Base-by-base conservation (phyloP, 2,888 invertebrate genomes). In the Strigamia maritima region DNA sequence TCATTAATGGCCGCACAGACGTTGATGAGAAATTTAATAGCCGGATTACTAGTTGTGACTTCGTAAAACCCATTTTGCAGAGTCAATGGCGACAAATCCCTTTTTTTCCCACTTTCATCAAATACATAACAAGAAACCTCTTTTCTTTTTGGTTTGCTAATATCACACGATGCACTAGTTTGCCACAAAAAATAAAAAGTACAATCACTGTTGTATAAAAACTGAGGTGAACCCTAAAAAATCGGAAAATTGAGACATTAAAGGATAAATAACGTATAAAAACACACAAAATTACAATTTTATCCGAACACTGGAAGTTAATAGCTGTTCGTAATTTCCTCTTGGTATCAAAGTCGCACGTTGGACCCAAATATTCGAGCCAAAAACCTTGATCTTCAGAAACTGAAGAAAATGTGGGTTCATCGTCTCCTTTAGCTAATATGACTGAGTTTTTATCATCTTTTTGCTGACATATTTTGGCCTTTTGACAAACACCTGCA, bases 71-170 rank as follows among this genome's bases (percentile, higher is more conserved):
- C 85, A n/a, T 80, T 82, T n/a, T 79, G 79, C 78, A 82, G 83
- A 24, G 84, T 84, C 70, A 86, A 81, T 65, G 84, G 84, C 76
- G 84, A 83, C 14, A 86, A 82, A 80, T 86, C 85, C 79, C 83
- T 81, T 54, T 84, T 81, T 16, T 82, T 81, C 0, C 83, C 83
- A 1, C 83, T 38, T 6, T 82, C 80, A 80, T 85, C 84, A 79
- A 83, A 83, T 14, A 84, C 81, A 79, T 84, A 84, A 81, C 86
- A 86, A 28, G 84, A 83, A 14, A 85, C 84, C 81, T 85, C 85
- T 44, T 83, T 83, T 7, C 81, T 81, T 14, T 82, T 81, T 8
- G 81, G 76, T 12, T 81, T 60, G 60, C 60, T 79, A 14, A 22
- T 54, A n/a, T 80, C 81, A 80, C 86, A 86, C 10, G 83, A 84